Conservation (phyloP, 2,797 vertebrate species). For the Parambassis ranga region DNA sequence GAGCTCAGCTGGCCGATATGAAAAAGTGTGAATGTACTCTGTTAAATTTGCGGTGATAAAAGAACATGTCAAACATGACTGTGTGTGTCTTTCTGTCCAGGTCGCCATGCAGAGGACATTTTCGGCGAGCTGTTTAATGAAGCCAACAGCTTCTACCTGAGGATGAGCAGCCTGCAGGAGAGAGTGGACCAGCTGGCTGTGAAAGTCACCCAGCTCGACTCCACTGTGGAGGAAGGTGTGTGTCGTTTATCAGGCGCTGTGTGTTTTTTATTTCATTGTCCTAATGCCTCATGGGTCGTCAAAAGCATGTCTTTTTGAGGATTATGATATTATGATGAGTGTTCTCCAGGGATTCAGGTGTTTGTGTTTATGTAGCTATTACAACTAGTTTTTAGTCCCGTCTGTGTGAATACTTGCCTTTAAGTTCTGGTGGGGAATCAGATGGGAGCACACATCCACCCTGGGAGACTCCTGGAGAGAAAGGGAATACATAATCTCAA, state of each 20-base stretch:
- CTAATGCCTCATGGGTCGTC: no score
- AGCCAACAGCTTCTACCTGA: constrained; percentile 92
- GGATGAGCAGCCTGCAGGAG: constrained; percentile 92
- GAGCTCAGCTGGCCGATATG: neutral
- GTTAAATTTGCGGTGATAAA: neutral
- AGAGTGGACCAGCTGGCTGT: constrained; percentile 90
- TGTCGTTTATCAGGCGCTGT: neutral
- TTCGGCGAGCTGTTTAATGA: constrained; percentile 92
- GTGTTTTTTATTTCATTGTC: no score
- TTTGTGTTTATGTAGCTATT: no score
- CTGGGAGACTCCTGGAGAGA: no score
- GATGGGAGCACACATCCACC: no score
- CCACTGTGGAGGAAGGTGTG: constrained; percentile 88
- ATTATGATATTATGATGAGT: neutral
- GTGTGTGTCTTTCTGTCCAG: constrained; percentile 55
- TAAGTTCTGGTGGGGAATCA: no score
- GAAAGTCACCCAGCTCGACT: constrained; percentile 92
- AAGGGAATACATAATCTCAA: no score
- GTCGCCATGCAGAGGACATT: constrained; percentile 91
- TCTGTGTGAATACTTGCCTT: no score
- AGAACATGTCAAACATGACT: neutral
- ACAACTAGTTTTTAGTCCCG: no score
- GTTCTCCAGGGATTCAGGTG: neutral
- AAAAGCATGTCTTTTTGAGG: no score
- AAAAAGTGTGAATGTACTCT: neutral